Base-by-base conservation (phyloP, 1,140 invertebrate species). In the Rhynchophorus ferrugineus region DNA sequence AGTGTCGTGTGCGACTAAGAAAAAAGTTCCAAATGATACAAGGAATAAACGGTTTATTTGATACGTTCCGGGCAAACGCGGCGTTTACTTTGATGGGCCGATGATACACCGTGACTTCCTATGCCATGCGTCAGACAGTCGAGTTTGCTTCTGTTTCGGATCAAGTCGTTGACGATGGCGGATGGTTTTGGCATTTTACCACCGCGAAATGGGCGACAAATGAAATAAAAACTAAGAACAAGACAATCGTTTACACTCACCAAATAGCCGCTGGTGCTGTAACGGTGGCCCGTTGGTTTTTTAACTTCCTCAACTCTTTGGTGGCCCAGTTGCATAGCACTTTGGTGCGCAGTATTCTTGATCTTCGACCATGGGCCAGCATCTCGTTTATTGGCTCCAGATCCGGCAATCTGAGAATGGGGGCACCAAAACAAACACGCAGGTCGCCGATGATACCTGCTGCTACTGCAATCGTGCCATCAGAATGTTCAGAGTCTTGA, bases 301-400 rank as follows among this genome's bases (percentile, higher is more conserved):
- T 92, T 61, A 95, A 72, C 73, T 89, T 92, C 61, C 89, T 82
- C 64, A 98, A 84, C 75, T 95, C 91, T 74, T 95, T 95, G n/a
- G 82, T 81, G 37, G 92, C 91, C 93, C 93, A 98, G 45, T 75
- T 87, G 41, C 91, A 84, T 45, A 95, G 73, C 34, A 82, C 84
- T 75, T 95, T 96, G 13, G 91, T 91, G 71, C 95, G 94, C 33
- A 73, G 75, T 13, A 76, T 80, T 62, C 87, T 85, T 13, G 90
- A 95, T 49, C 87, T 80, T 59, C 91, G 80, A 46, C 92, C 94
- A 59, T 85, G 82, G 33, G 80, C 80, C 44, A 98, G 73, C 56
- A 99, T 78, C 42, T 91, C 85, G 33, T 80, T 82, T 39, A 98
- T 85, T 24, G 83, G 77, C 20, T 87, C 84, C 59, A 84, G 83